Percentiles rank a stretch among this genome's conserved stretches.
Conservation (phyloP, 2,888 invertebrate genomes). For the Drosophila subsilvestris region DNA sequence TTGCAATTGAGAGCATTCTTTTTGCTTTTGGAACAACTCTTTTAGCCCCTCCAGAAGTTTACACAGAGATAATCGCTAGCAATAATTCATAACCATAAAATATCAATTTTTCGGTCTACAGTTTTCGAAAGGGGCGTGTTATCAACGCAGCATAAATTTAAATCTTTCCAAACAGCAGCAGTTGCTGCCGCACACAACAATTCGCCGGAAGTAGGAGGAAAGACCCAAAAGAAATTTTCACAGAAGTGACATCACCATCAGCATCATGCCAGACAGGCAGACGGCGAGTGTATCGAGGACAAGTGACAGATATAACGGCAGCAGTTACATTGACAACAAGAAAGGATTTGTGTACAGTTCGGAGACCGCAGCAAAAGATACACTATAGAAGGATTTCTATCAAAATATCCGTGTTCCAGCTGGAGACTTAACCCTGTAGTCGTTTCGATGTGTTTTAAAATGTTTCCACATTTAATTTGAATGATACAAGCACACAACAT, state of each 20-base stretch:
- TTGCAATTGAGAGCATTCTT: too few relatives aligned
- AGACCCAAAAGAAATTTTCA: conserved; percentile 19
- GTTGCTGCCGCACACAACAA: conserved; percentile 16
- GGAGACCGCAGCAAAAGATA: not conserved
- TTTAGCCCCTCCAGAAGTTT: conserved; percentile 44
- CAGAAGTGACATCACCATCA: conserved; percentile 36
- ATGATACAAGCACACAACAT: too few relatives aligned
- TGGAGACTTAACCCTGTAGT: too few relatives aligned
- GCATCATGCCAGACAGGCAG: conserved; percentile 41
- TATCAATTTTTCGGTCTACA: conserved; percentile 70
- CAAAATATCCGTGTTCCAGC: not conserved
- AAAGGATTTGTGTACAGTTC: not conserved
- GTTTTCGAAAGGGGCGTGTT: conserved; percentile 47
- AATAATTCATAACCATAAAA: conserved; percentile 79
- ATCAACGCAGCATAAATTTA: conserved; percentile 68
- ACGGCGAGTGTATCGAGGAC: conserved; percentile 41
- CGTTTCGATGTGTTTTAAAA: not conserved
- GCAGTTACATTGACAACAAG: conserved; percentile 43
- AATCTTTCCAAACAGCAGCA: conserved; percentile 38
- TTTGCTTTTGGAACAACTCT: conserved; percentile 7
- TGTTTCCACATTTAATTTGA: not conserved
- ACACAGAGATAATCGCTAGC: conserved; percentile 67
- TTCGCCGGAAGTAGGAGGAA: conserved; percentile 22
- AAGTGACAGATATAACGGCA: conserved; percentile 45
- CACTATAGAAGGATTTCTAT: not conserved